phyloP scores from a whole-genome alignment of 2,888 invertebrate genomes.

The Aspidapion aeneum region DNA sequence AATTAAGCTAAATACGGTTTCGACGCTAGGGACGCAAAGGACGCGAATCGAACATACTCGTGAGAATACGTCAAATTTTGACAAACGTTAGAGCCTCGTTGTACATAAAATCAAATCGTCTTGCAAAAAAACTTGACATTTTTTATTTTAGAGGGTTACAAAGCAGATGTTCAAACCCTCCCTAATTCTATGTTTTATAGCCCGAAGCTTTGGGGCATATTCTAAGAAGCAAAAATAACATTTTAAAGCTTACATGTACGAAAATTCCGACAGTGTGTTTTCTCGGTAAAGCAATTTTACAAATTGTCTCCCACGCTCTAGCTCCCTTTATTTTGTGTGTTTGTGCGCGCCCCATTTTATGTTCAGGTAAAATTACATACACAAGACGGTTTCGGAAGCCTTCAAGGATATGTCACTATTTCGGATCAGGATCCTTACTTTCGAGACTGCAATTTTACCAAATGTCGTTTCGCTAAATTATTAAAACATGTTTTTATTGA shows the following conservation, averaged over 20 bases:
- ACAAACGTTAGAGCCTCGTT: too few species aligned
- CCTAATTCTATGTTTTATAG: neutral
- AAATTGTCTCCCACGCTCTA: constrained; percentile 24
- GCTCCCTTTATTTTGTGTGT: constrained; percentile 26
- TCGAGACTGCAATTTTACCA: too few species aligned
- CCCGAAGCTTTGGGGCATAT: neutral
- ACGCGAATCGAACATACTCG: too few species aligned
- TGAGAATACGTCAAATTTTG: too few species aligned
- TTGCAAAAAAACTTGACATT: neutral
- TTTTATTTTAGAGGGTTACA: neutral
- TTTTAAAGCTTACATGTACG: neutral
- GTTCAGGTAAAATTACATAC: constrained; percentile 15
- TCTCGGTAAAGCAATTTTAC: constrained; percentile 24
- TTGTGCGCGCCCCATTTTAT: constrained; percentile 14
- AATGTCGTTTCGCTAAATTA: too few species aligned
- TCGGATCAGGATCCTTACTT: too few species aligned
- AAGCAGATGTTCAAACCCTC: neutral
- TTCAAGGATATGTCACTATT: constrained; percentile 11
- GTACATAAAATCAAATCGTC: neutral
- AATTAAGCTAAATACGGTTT: too few species aligned
- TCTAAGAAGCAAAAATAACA: neutral
- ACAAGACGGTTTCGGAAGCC: neutral
- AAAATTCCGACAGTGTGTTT: constrained; percentile 20
- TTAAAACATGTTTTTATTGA: too few species aligned
- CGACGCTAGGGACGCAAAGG: too few species aligned